Base-by-base conservation (phyloP, 2,113 vertebrate genomes). In the Siniperca chuatsi region DNA sequence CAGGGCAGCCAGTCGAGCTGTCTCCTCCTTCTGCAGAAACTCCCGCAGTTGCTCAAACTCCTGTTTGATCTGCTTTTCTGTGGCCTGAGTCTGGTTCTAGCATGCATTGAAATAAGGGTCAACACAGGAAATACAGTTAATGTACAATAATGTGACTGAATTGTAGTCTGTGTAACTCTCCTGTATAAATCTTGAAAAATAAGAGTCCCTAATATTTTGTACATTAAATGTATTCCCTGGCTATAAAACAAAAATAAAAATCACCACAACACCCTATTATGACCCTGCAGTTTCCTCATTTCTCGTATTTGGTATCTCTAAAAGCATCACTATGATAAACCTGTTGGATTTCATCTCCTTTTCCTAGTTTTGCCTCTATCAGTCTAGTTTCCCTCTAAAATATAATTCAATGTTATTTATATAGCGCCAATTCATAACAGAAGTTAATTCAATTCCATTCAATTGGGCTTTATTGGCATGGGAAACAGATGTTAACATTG, bases 11-110 rank as follows among this genome's bases (percentile, higher is more conserved):
- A 96, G 75, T 6, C 95, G 85, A 0, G 65, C 75, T 0, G 73
- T 68, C 90, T 96, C 95, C 57, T 96, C 95, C 46, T 48, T 82
- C 54, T 79, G 86, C 13, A 96, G 92, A 77, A 96, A 95, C 80
- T 85, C 77, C 0, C 90, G 86, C 15, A 96, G 91, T 92, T 95
- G 73, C 37, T 92, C 82, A 78, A 96, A 96, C 71, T 94, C 93
- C 66, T 90, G 91, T 50, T 75, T 86, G 25, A 96, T 93, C 79
- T 92, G 94, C 85, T 89, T 92, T 81, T 96, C 95, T 2, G 95
- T 94, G 77, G 92, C 89, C 81, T 92, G 89, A 2, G 81, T 92
- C 86, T 96, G 96, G 71, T 83, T 94, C 96, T 96, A 37, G 25
- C 40, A 83, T 18, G 67, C 12, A 12, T 13, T 9, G 29, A 68